Evolutionary conservation across 2,113 vertebrate species (phyloP), one percentile per base, ranked within the genome.

Genomic region (Varanus komodoensis): DNA sequence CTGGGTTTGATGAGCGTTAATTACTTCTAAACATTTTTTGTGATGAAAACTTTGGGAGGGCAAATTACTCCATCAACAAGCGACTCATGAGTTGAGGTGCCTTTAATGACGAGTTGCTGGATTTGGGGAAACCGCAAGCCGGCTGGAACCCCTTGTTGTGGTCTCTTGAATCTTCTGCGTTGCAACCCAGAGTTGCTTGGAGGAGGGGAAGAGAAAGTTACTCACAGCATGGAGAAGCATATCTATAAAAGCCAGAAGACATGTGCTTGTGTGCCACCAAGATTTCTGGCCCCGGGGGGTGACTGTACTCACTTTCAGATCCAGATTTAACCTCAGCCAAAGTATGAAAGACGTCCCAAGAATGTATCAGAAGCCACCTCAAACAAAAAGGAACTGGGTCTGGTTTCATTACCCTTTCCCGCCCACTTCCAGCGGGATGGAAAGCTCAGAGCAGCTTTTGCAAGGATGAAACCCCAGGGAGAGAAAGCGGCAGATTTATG

Each of bases 91-190:
- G 1, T 0, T 79, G 48, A 87, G 73, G 23, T 85, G 8, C 77
- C 82, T 93, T 86, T 89, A 68, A 91, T 61, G 91, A 92, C 89
- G 81, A 87, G 91, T 89, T 87, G 68, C 85, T 86, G 88, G 89
- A 78, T 82, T 86, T 77, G 52, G 92, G 89, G 83, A 87, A 75
- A 77, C 93, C 82, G 19, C 75, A 64, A 25, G 67, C 82, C 25
- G 50, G 64, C 69, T 9, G 34, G 34, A 61, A 34, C 27, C 52
- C 38, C 73, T 87, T 75, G 89, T 80, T 89, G 69, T 84, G 89
- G 90, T 91, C 27, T n/a, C 48, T 79, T 0, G 27, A 82, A 81
- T 52, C 91, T 64, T 91, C 34, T 34, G 57, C 38, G 15, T 87
- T 73, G 73, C 79, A 82, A 21, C 81, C 15, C 15, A 52, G 0